phyloP scores from a whole-genome alignment of 2,888 invertebrate species.

The Drosophila neutralis region DNA sequence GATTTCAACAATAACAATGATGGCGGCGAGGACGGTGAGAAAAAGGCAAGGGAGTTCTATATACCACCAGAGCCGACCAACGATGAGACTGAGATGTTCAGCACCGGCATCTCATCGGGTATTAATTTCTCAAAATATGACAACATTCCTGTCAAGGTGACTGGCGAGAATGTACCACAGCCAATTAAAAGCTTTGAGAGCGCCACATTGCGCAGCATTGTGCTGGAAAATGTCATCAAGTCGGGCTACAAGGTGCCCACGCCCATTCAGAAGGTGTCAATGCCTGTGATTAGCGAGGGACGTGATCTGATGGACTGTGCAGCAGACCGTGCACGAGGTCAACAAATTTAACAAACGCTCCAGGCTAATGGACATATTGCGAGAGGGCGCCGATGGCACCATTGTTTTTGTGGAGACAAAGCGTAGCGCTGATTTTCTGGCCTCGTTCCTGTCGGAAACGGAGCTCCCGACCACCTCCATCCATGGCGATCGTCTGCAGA shows the following conservation, averaged over 20 bases:
- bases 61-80: slow-evolving; percentile 91
- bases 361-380: slow-evolving; percentile 87
- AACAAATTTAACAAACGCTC: slow-evolving; percentile 90
- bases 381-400: slow-evolving; percentile 85
- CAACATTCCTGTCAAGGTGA: slow-evolving; percentile 93
- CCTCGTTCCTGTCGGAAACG: slow-evolving; percentile 92
- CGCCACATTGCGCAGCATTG: slow-evolving; percentile 88
- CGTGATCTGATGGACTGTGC: slow-evolving; percentile 97
- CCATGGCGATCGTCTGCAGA: slow-evolving; percentile 98
- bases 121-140: slow-evolving; percentile 97
- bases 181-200: slow-evolving; percentile 89
- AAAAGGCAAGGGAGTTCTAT: slow-evolving; percentile 88
- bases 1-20: slow-evolving; percentile 60
- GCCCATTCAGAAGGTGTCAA: slow-evolving; percentile 96
- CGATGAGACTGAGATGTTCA: slow-evolving; percentile 90
- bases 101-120: slow-evolving; percentile 90
- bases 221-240: slow-evolving; percentile 91
- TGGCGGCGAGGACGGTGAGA: slow-evolving; percentile 68
- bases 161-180: slow-evolving; percentile 89
- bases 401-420: slow-evolving; percentile 97
- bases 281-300: slow-evolving; percentile 92
- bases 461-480: slow-evolving; percentile 97
- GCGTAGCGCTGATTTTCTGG: slow-evolving; percentile 95
- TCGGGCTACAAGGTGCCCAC: slow-evolving; percentile 94
- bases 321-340: slow-evolving; percentile 91